A percentile compares a stretch with the other conserved stretches of the same genome.
Evolutionary conservation across 2,797 vertebrate species (phyloP).

Genomic region (Pachyuromys duprasi): DNA sequence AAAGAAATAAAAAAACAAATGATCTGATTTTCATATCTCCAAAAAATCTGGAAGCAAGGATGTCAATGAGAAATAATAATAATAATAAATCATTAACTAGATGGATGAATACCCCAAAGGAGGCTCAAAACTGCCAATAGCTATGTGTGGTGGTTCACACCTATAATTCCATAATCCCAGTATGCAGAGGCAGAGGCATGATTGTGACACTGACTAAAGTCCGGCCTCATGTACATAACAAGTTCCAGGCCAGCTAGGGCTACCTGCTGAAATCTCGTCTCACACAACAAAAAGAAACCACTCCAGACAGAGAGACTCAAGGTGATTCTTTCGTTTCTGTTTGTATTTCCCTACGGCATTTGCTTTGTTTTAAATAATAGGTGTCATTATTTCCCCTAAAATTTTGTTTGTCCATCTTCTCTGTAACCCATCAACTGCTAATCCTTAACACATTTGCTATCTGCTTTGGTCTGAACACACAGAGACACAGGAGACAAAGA

Average conservation of each 20-base stretch:
- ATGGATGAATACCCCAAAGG: not conserved
- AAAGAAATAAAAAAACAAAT: not conserved
- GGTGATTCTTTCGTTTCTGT: not conserved
- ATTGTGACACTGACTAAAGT: not conserved
- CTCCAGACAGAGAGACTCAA: not conserved
- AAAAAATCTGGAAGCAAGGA: not conserved
- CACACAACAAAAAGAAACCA: not conserved
- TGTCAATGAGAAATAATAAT: not conserved
- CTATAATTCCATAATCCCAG: not conserved
- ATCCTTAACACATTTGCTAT: not conserved
- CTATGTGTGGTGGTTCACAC: not conserved
- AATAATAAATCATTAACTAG: not conserved
- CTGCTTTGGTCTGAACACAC: not conserved
- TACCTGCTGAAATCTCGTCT: not conserved
- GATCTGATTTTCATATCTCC: not conserved
- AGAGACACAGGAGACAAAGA: not conserved
- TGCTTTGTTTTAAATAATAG: not conserved
- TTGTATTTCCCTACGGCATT: not conserved
- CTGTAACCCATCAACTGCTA: accelerated
- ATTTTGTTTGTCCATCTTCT: not conserved
- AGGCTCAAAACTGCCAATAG: not conserved
- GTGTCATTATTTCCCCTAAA: not conserved
- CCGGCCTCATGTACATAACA: not conserved
- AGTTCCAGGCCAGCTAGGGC: not conserved
- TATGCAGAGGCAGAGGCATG: not conserved